Conservation (phyloP, 2,888 invertebrate genomes). For the Harpagoxenus sublaevis region DNA sequence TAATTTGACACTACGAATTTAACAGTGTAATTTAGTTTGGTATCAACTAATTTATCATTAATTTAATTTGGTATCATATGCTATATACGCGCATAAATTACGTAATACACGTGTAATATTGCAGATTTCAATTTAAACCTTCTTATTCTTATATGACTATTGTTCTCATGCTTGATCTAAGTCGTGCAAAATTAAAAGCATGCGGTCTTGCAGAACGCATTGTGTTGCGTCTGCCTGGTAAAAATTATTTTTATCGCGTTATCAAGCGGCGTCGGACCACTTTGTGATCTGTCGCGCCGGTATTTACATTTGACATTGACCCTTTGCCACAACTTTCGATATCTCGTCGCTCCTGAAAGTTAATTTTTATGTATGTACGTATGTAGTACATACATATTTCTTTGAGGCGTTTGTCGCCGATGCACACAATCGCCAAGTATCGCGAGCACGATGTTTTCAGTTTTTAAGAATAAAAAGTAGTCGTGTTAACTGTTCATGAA, state of each 20-base stretch:
- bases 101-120: no score
- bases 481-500: neutral
- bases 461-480: constrained; percentile 12
- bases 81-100: neutral
- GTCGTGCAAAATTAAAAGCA: neutral
- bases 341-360: neutral
- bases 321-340: neutral
- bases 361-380: neutral
- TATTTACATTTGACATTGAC: constrained; percentile 23
- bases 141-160: neutral
- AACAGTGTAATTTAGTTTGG: no score
- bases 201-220: neutral
- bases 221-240: neutral
- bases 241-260: constrained; percentile 4
- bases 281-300: neutral
- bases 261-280: neutral
- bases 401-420: neutral
- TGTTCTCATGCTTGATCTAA: neutral
- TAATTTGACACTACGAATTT: no score
- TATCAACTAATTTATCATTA: no score
- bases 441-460: neutral
- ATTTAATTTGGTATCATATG: neutral
- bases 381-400: neutral
- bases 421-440: neutral
- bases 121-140: neutral